Evolutionary conservation across 1,140 invertebrate genomes (phyloP), one percentile per base, ranked within the genome.

Genomic region (Cecropterus lyciades): DNA sequence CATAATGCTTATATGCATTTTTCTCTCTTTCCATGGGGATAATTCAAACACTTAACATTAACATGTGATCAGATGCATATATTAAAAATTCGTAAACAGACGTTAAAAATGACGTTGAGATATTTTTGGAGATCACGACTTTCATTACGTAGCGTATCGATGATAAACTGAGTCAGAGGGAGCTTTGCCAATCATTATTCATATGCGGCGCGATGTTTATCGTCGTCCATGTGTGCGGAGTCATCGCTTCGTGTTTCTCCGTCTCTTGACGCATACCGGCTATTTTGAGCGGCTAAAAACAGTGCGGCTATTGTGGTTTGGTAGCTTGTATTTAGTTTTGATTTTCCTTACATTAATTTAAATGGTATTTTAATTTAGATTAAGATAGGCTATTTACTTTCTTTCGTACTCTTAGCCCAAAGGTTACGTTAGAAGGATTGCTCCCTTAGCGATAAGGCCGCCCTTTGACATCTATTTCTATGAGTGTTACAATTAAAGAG

Each of bases 151-250:
- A 27, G 16, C 70, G 74, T 65, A 73, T 27, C 46, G 37, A 48
- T 69, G 65, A 74, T 76, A 60, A 52, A 67, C 4, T 87, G 77
- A 87, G 69, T 86, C 85, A 84, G 40, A 66, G 64, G 72, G 70
- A 82, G 43, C 70, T 79, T 80, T 84, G 84, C 77, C 82, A 84
- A 82, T 81, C 76, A 82, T 84, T 87, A 83, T 78, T 88, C 83
- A 84, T 79, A 75, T 53, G 62, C 67, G 65, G 57, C 57, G 52
- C 55, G 59, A 56, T 82, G 79, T 83, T 81, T 82, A 84, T 84
- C 79, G 77, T 65, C 75, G 75, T 64, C 68, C 68, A 75, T 80
- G 70, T 69, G 52, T 46, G 65, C 65, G 62, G 73, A 84, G 74
- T 86, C 87, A 85, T 85, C 80, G 66, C 49, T 45, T 77, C 72